phyloP scores from a whole-genome alignment of 1,140 invertebrate species.

The Portunus trituberculatus region DNA sequence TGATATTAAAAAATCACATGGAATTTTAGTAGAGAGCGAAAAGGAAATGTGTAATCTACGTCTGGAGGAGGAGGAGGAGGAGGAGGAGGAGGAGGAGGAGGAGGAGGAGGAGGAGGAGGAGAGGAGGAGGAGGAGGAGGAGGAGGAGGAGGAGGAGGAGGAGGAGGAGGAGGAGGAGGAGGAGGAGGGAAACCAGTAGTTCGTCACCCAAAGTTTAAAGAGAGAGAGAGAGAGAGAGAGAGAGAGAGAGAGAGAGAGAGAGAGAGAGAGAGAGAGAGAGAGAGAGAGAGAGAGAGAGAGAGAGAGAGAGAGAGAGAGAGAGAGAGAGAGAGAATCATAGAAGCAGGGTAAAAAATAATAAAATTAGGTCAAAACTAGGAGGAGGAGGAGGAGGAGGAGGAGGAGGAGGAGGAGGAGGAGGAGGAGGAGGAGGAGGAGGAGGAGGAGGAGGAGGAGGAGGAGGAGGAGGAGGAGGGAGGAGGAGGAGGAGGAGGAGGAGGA shows the following conservation, averaged over 20 bases:
- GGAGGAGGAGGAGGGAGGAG: no score
- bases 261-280: no score
- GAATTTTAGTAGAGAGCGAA: no score
- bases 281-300: not conserved
- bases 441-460: not conserved
- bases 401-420: not conserved
- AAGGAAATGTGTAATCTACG: not conserved
- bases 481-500: no score
- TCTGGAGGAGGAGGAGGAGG: conserved; percentile 37
- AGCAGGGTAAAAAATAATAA: not conserved
- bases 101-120: not conserved
- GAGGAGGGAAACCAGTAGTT: no score
- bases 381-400: not conserved
- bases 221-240: no score
- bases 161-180: conserved; percentile 14
- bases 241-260: no score
- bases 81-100: not conserved
- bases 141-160: conserved; percentile 7
- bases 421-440: not conserved
- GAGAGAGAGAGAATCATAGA: no score
- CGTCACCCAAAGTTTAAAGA: no score
- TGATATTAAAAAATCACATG: no score
- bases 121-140: conserved; percentile 8
- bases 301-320: not conserved
- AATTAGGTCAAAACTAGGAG: not conserved